These are phyloP conservation scores for Andrena bucephala DNA, from an alignment of 2,888 invertebrate species.

Conservation along the genomic window DNA sequence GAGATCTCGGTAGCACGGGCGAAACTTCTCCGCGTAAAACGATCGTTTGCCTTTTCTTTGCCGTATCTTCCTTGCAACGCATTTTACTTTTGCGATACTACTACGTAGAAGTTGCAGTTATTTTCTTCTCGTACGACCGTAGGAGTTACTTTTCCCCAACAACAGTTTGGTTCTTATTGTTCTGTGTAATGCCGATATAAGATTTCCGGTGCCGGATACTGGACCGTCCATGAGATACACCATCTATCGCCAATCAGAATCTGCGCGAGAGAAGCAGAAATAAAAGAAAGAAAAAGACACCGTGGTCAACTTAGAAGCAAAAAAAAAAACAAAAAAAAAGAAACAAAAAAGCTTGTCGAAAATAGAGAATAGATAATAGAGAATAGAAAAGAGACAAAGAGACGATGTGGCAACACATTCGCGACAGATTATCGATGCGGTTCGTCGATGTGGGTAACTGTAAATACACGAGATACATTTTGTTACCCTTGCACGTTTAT, in stretches of 20 bases:
- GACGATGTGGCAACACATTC: conserved; percentile 20
- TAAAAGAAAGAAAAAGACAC: not conserved
- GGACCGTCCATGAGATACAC: conserved; percentile 76
- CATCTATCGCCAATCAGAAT: conserved; percentile 43
- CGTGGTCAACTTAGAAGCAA: conserved; percentile 1
- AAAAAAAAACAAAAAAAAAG: not conserved
- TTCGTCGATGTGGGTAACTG: conserved; percentile 54
- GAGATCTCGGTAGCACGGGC: not conserved
- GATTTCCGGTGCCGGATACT: conserved; percentile 72
- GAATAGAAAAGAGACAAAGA: not conserved
- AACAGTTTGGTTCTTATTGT: conserved; percentile 40
- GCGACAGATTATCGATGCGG: conserved; percentile 49
- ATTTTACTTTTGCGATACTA: conserved; percentile 49
- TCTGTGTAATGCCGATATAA: conserved; percentile 43
- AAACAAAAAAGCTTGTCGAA: conserved; percentile 20
- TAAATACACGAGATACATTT: conserved; percentile 56
- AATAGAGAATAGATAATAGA: no score
- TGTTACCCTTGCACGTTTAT: conserved; percentile 64
- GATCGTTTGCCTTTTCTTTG: conserved; percentile 60
- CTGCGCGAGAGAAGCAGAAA: conserved; percentile 3
- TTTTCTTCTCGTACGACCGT: conserved; percentile 35
- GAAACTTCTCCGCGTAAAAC: conserved; percentile 17
- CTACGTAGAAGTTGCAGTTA: conserved; percentile 51
- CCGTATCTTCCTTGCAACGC: conserved; percentile 54
- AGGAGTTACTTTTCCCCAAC: conserved; percentile 16